Percentiles rank a stretch among this genome's conserved stretches.
Evolutionary conservation across 2,797 vertebrate species (phyloP).

Genomic region (Ispidina picta): DNA sequence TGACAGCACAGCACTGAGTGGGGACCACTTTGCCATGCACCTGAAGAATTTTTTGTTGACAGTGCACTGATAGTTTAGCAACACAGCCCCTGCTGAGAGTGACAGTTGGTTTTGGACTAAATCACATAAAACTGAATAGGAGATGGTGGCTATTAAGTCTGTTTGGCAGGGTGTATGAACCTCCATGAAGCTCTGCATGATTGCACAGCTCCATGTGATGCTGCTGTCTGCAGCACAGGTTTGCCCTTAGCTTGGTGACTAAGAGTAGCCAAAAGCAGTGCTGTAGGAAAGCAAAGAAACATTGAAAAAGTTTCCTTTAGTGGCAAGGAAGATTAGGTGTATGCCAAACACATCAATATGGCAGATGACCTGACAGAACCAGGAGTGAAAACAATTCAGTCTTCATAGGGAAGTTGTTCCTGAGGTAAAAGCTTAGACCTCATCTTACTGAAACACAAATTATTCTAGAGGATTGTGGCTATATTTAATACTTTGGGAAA

Average conservation of each 20-base stretch:
- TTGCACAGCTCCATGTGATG: background rate
- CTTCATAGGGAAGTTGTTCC: background rate
- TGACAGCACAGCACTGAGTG: background rate
- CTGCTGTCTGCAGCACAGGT: background rate
- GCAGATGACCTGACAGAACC: background rate
- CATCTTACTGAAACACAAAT: background rate
- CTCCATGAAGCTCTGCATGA: background rate
- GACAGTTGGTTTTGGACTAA: slow-evolving; percentile 41
- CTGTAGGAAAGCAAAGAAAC: background rate
- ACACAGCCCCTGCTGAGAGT: slow-evolving; percentile 36
- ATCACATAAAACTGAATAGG: slow-evolving; percentile 14
- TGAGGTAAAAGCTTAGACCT: slow-evolving; percentile 16
- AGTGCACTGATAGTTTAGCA: slow-evolving; percentile 29
- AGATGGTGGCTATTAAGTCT: background rate
- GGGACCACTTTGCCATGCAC: slow-evolving; percentile 22
- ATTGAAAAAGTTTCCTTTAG: background rate
- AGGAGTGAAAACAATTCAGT: background rate
- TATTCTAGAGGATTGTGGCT: background rate
- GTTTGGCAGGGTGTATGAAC: slow-evolving; percentile 18
- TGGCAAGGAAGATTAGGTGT: background rate
- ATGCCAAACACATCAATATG: background rate
- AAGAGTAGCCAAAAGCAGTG: background rate
- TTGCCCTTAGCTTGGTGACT: background rate
- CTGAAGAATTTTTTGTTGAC: slow-evolving; percentile 55
- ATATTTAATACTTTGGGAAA: background rate